Percentiles rank a stretch among this genome's conserved stretches.
Conservation (phyloP, 2,888 invertebrate species). For the Eupithecia inturbata region DNA sequence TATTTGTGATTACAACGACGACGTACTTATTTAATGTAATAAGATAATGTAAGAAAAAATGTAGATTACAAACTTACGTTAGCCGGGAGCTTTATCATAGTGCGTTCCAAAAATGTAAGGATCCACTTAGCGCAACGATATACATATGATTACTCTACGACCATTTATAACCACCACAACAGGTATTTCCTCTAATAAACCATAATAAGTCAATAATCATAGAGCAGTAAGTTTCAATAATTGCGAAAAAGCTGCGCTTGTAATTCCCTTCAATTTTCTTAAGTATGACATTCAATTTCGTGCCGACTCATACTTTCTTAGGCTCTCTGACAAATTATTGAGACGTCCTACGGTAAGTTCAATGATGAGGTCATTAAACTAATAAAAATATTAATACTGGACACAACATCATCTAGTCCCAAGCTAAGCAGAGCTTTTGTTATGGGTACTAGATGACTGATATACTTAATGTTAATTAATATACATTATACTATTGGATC, state of each 20-base stretch:
- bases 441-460: no score
- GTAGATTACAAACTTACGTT: not conserved
- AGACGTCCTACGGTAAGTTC: constrained; percentile 22
- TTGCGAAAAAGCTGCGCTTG: constrained; percentile 33
- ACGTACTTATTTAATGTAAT: no score
- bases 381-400: no score
- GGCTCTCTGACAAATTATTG: constrained; percentile 40
- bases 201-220: constrained; percentile 22
- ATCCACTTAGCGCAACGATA: not conserved
- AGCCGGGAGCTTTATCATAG: not conserved
- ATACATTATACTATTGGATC: no score
- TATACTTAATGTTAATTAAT: no score
- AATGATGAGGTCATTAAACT: no score
- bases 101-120: not conserved
- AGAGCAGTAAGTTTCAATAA: constrained; percentile 13
- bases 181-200: constrained; percentile 15
- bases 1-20: no score
- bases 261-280: constrained; percentile 43
- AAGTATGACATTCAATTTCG: constrained; percentile 45
- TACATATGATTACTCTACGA: not conserved
- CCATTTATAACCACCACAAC: not conserved
- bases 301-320: constrained; percentile 44
- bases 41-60: no score
- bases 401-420: no score
- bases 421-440: no score